Conservation (phyloP, 2,888 invertebrate genomes). For the Metalampra italica region DNA sequence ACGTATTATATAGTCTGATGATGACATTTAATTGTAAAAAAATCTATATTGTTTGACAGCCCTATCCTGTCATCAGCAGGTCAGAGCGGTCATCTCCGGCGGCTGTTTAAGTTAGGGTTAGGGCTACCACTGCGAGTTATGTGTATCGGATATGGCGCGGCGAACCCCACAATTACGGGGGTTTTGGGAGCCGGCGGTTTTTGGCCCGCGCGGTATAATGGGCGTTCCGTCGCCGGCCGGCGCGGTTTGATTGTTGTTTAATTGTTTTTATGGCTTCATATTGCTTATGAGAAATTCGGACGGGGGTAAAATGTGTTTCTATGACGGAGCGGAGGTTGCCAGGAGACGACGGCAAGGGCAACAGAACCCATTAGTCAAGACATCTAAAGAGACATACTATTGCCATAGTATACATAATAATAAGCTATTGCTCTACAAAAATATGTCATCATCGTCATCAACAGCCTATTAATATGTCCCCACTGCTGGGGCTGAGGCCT, state of each 20-base stretch:
- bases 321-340: background rate
- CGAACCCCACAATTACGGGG: conserved; percentile 50
- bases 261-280: conserved; percentile 47
- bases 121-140: conserved; percentile 48
- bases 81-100: conserved; percentile 42
- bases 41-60: conserved; percentile 29
- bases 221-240: conserved; percentile 20
- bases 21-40: too few species aligned
- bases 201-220: conserved; percentile 25
- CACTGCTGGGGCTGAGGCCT: too few species aligned
- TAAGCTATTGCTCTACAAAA: too few species aligned
- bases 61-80: conserved; percentile 35
- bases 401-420: too few species aligned
- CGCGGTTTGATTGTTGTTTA: conserved; percentile 41
- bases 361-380: too few species aligned
- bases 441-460: too few species aligned
- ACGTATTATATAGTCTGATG: too few species aligned
- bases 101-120: conserved; percentile 39
- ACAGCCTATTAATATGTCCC: too few species aligned
- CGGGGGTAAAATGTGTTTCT: background rate
- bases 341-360: background rate
- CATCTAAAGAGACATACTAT: too few species aligned
- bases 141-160: conserved; percentile 41
- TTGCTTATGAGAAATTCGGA: conserved; percentile 3
- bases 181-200: conserved; percentile 21